Evolutionary conservation across 2,888 invertebrate genomes (phyloP).

Genomic region (Erebia ligea): DNA sequence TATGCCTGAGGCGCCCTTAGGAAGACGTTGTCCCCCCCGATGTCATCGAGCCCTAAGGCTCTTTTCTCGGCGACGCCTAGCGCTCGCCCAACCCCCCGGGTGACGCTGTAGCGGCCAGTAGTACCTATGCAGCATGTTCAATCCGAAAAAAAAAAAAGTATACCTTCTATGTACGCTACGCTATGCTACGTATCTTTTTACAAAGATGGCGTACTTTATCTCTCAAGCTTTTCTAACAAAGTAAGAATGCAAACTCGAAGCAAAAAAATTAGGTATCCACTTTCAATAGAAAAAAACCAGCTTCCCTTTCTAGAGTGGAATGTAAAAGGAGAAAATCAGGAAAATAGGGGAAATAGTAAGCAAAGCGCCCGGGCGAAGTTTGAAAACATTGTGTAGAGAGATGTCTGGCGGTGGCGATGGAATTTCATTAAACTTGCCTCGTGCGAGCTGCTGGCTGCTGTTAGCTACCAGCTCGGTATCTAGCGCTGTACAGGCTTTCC

Average conservation of each 20-base stretch:
- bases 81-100: too few species aligned
- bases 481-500: background rate
- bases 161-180: too few species aligned
- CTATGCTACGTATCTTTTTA: background rate
- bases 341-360: slow-evolving; percentile 32
- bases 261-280: background rate
- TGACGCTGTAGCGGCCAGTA: too few species aligned
- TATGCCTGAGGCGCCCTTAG: too few species aligned
- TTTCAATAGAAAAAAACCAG: slow-evolving; percentile 3
- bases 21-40: too few species aligned
- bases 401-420: slow-evolving; percentile 51
- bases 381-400: slow-evolving; percentile 44
- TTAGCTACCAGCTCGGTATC: background rate
- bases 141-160: too few species aligned
- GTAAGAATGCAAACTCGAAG: background rate
- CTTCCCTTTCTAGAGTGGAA: slow-evolving; percentile 1
- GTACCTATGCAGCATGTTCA: too few species aligned
- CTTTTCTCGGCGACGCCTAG: too few species aligned
- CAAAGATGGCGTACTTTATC: too few species aligned
- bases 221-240: background rate
- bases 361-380: slow-evolving; percentile 42
- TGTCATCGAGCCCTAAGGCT: too few species aligned
- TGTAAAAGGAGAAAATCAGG: slow-evolving; percentile 19
- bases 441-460: slow-evolving; percentile 46
- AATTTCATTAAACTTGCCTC: slow-evolving; percentile 75